Conservation (phyloP, 1,140 invertebrate species). For the Lepidurus arcticus region DNA sequence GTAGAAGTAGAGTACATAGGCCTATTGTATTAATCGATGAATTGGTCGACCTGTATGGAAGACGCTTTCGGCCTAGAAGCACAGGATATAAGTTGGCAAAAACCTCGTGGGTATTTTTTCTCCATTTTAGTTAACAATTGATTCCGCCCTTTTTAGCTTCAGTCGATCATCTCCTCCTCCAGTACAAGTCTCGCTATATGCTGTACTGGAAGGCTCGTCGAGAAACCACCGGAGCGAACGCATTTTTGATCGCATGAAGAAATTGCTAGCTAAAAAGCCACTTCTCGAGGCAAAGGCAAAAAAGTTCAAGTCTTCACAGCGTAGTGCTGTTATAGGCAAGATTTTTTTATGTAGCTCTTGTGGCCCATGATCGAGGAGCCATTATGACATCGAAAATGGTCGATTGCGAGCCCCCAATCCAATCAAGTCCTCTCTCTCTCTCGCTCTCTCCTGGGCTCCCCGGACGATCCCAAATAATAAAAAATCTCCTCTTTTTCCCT, state of each 20-base stretch:
- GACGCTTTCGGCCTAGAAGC: too few species aligned
- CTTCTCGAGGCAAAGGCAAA: not conserved
- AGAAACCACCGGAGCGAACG: not conserved
- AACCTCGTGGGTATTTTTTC: too few species aligned
- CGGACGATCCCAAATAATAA: not conserved
- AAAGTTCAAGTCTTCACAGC: slow-evolving; percentile 12
- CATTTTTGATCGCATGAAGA: slow-evolving; percentile 22
- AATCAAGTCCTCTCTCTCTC: not conserved
- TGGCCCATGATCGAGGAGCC: slow-evolving; percentile 16
- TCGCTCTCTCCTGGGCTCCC: not conserved
- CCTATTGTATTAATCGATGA: too few species aligned
- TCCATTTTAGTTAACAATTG: too few species aligned
- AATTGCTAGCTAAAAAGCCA: slow-evolving; percentile 19
- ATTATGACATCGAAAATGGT: slow-evolving; percentile 22
- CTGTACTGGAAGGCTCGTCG: not conserved
- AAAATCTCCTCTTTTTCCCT: not conserved
- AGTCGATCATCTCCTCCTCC: slow-evolving; percentile 10
- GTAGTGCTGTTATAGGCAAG: slow-evolving; percentile 21
- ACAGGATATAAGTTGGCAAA: too few species aligned
- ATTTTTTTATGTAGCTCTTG: slow-evolving; percentile 19
- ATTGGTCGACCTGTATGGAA: too few species aligned
- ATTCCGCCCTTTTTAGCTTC: not conserved
- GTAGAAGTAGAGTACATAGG: too few species aligned
- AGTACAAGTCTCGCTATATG: not conserved
- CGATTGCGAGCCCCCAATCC: slow-evolving; percentile 9